These are phyloP conservation scores for Oceanodroma tethys DNA, from an alignment of 2,113 vertebrate species.

Conservation along the genomic window DNA sequence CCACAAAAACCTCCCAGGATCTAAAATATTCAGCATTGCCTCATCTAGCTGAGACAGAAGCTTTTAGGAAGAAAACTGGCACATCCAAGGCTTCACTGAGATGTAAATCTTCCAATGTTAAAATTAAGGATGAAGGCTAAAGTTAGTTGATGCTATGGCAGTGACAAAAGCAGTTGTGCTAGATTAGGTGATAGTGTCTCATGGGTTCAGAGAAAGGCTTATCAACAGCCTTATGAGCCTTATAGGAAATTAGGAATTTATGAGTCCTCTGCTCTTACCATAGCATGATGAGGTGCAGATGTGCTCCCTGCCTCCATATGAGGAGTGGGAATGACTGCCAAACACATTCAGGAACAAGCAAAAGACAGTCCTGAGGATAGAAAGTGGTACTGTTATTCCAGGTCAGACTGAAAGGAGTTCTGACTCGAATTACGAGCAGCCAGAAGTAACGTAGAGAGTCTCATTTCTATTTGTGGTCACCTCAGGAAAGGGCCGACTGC, in stretches of 20 bases:
- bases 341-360: not conserved
- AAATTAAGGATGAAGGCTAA: not conserved
- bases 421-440: not conserved
- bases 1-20: not conserved
- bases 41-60: not conserved
- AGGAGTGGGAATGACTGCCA: not conserved
- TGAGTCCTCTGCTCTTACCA: not conserved
- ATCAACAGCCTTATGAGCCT: not conserved
- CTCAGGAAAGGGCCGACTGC: not conserved
- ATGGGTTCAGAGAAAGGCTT: not conserved
- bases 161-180: not conserved
- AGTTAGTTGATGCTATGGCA: not conserved
- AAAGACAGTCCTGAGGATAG: not conserved
- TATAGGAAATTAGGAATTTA: not conserved
- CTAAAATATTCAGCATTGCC: slow-evolving; percentile 37
- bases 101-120: not conserved
- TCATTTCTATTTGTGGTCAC: not conserved
- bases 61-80: slow-evolving; percentile 14
- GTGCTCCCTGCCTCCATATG: not conserved
- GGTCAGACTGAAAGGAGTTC: not conserved
- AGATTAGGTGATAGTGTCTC: not conserved
- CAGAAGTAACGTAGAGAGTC: not conserved
- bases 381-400: not conserved
- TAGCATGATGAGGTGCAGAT: not conserved
- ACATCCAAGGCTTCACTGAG: not conserved